Conservation (phyloP, 2,888 invertebrate species). For the Rhimphoctona megacephalus region DNA sequence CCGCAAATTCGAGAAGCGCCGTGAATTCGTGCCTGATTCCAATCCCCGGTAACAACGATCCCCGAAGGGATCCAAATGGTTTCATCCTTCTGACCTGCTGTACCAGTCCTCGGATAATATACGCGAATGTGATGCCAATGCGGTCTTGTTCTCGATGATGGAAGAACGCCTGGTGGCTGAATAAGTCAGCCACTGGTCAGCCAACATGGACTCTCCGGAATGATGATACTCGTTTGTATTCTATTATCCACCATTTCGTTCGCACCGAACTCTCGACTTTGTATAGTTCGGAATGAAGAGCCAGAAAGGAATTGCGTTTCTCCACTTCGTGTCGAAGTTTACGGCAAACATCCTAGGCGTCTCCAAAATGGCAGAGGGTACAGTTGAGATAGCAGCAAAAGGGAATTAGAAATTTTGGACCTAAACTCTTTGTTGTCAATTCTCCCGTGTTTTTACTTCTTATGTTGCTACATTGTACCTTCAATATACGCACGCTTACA, state of each 20-base stretch:
- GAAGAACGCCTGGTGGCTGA: slow-evolving; percentile 37
- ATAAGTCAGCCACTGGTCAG: slow-evolving; percentile 56
- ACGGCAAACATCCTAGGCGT: slow-evolving; percentile 60
- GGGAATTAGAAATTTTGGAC: slow-evolving; percentile 8
- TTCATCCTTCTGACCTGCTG: slow-evolving; percentile 38
- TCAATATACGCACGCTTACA: background rate
- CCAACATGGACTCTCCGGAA: slow-evolving; percentile 62
- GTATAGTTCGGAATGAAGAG: background rate
- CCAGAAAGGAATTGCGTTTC: slow-evolving; percentile 49
- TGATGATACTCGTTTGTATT: slow-evolving; percentile 71
- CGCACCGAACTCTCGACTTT: slow-evolving; percentile 7
- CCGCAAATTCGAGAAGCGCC: slow-evolving; percentile 67
- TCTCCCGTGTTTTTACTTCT: slow-evolving; percentile 30
- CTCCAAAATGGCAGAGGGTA: slow-evolving; percentile 20
- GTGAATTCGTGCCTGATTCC: slow-evolving; percentile 60
- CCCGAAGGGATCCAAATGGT: slow-evolving; percentile 54
- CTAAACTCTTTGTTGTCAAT: slow-evolving; percentile 1
- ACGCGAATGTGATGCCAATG: slow-evolving; percentile 36
- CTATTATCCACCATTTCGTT: slow-evolving; percentile 65
- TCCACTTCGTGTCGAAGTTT: slow-evolving; percentile 10
- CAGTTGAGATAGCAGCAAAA: slow-evolving; percentile 43
- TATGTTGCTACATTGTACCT: background rate
- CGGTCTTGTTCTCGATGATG: slow-evolving; percentile 34
- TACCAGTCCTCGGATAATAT: slow-evolving; percentile 25
- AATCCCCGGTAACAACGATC: slow-evolving; percentile 36